Evolutionary conservation across 2,888 invertebrate species (phyloP), one percentile per base, ranked within the genome.

Genomic region (Blomia tropicalis): DNA sequence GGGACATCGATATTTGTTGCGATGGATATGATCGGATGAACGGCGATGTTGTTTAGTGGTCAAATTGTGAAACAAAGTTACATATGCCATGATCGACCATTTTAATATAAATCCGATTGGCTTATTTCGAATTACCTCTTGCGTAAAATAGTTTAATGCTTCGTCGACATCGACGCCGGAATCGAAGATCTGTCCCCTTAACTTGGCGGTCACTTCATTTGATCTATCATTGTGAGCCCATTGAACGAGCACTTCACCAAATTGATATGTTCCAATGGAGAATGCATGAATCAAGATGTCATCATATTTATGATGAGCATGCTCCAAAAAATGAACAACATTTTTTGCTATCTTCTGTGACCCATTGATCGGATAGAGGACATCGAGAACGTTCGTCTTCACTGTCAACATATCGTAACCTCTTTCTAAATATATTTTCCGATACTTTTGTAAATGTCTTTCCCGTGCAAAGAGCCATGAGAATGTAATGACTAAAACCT

Each of bases 211-310:
- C n/a, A n/a, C n/a, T n/a, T n/a, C n/a, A 36, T 36, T 36, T 17
- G 17, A 36, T 7, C 17, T 7, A 68, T 67, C 32, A 75, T 27
- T 19, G 7, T 47, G 22, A 22, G 77, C 29, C n/a, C 30, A 1
- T 31, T 29, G 4, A n/a, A 54, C 29, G 68, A 85, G 79, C 62
- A 83, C 81, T 75, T 92, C 91, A 23, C 88, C 87, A 82, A 85
- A 85, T 69, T 89, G 76, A 74, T 91, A 91, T 0, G 83, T 90
- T 2, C 84, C 91, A 1, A 91, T 87, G 0, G 90, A 90, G 75
- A 91, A 90, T 1, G 88, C 90, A 74, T 92, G 90, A 36, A 90
- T 73, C 43, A 88, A 75, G 65, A 87, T 74, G 2, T 85, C 83
- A 27, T 81, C 77, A 62, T 82, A 82, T 59, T 74, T 72, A 7